Base-by-base conservation (phyloP, 1,140 invertebrate genomes). In the Luehdorfia chinensis region DNA sequence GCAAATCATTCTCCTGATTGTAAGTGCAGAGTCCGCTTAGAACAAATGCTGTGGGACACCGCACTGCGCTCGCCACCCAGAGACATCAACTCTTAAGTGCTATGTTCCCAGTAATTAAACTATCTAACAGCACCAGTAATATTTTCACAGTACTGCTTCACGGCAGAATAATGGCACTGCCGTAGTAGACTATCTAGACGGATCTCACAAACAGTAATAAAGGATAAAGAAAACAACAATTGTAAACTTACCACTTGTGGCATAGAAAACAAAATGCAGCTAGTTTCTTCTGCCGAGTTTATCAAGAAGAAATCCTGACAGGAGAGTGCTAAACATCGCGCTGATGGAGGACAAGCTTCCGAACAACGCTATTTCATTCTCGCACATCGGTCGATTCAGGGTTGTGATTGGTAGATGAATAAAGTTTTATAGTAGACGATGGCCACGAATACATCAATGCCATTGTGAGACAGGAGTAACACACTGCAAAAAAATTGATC, bases 401-500 rank as follows among this genome's bases (percentile, higher is more conserved):
- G 67, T 62, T 1, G 74, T 77, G 36, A n/a, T 66, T 62, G 0
- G 16, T 18, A 5, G 74, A 73, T 1, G 44, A 31, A 28, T 73
- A 77, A 0, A 71, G 15, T 18, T 54, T 56, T 2, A 66, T 33
- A 0, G 69, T 69, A 0, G 56, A 68, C 2, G 74, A 72, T 4
- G 74, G 70, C 74, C 74, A 77, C 0, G 61, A 46, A 33, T 55
- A 72, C 32, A 72, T 61, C 2, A 76, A 28, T 0, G 70, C 66
- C 16, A 64, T 57, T 6, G 46, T 62, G n/a, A 72, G 21, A 15
- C 56, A 52, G 2, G 47, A 19, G 19, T 36, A 59, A 23, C 67
- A 59, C n/a, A 66, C 73, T 76, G 60, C 6, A 69, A 71, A 13
- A 50, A 33, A 32, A 55, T 3, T 3, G 19, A 21, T 21, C 6